Evolutionary conservation across 2,888 invertebrate species (phyloP).

Genomic region (Clitarchus hookeri): DNA sequence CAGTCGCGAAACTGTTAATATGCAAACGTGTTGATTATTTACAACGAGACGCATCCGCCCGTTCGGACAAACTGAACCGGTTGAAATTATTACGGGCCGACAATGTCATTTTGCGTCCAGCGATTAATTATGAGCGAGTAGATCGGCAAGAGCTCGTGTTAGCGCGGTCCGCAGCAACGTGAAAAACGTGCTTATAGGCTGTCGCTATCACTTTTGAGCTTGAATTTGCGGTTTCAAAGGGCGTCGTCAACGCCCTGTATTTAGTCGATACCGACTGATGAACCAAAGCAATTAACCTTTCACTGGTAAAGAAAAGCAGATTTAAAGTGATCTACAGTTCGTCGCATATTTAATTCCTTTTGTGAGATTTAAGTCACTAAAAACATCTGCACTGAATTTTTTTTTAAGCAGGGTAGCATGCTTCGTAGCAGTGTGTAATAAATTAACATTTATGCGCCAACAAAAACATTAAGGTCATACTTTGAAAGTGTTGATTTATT

Average conservation of each 20-base stretch:
- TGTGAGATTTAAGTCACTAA: too few relatives aligned
- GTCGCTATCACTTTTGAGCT: not conserved
- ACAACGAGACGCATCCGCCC: not conserved
- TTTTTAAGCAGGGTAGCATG: too few relatives aligned
- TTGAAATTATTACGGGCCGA: not conserved
- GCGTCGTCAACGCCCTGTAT: not conserved
- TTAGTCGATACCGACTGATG: not conserved
- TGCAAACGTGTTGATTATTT: constrained; percentile 14
- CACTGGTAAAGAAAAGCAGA: too few relatives aligned
- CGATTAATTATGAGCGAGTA: not conserved
- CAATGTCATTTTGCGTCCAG: not conserved
- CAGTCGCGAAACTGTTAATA: not conserved
- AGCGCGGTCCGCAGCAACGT: not conserved
- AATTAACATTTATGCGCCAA: too few relatives aligned
- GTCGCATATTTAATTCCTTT: too few relatives aligned
- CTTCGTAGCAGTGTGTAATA: too few relatives aligned
- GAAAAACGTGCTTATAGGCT: too few relatives aligned
- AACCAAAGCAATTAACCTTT: not conserved
- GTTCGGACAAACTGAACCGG: not conserved
- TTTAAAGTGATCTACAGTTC: too few relatives aligned
- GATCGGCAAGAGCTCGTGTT: not conserved
- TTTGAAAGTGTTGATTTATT: too few relatives aligned
- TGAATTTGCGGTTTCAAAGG: not conserved
- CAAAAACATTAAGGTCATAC: too few relatives aligned
- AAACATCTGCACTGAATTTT: too few relatives aligned